Percentiles rank a stretch among this genome's conserved stretches.
Conservation (phyloP, 2,113 vertebrate species). For the Pionites leucogaster region DNA sequence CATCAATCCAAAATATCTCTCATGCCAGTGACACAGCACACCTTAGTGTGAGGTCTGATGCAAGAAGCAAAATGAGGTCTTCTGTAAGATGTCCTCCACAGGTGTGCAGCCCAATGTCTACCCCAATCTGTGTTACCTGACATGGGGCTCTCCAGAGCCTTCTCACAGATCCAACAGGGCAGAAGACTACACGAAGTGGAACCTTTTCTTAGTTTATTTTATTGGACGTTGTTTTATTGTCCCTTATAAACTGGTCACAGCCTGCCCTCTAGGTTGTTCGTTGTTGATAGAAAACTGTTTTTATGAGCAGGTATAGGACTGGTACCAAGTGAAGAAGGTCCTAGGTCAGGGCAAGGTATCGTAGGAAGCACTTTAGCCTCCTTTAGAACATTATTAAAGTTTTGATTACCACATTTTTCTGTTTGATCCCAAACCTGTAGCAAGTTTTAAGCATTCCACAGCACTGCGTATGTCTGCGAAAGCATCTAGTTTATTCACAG, state of each 20-base stretch:
- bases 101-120: background rate
- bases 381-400: background rate
- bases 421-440: background rate
- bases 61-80: background rate
- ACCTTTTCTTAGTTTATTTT: background rate
- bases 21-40: background rate
- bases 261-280: background rate
- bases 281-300: background rate
- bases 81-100: background rate
- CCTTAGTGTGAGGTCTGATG: background rate
- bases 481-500: background rate
- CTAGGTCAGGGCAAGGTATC: background rate
- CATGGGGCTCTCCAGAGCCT: background rate
- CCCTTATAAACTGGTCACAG: background rate
- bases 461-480: background rate
- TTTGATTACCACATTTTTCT: background rate
- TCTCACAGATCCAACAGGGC: background rate
- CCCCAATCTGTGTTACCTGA: background rate
- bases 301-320: background rate
- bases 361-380: background rate
- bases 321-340: background rate
- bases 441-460: background rate
- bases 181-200: background rate
- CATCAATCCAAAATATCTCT: background rate
- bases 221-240: background rate